phyloP scores from a whole-genome alignment of 2,888 invertebrate species.

The Perithous albicinctus region DNA sequence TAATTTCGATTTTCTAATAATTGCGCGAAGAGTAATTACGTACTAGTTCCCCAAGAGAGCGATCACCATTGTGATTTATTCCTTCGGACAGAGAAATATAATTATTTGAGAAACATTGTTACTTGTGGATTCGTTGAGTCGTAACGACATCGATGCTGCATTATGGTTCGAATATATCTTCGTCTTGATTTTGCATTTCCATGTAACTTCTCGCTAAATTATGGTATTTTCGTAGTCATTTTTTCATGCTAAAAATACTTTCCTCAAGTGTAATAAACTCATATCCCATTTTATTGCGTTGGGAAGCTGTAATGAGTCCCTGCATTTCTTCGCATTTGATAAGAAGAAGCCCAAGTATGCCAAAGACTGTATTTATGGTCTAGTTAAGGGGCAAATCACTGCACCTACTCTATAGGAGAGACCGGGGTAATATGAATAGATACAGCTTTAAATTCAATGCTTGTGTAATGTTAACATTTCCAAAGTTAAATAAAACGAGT shows the following conservation, averaged over 20 bases:
- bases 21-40: constrained; percentile 12
- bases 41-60: neutral
- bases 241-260: neutral
- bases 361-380: neutral
- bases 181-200: neutral
- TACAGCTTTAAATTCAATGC: neutral
- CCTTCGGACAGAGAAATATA: constrained; percentile 2
- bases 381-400: neutral
- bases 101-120: constrained; percentile 6
- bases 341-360: neutral
- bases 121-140: neutral
- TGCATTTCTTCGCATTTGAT: neutral
- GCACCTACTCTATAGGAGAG: neutral
- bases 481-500: too few species aligned
- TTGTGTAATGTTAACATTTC: too few species aligned
- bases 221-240: neutral
- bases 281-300: neutral
- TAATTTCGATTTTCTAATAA: constrained; percentile 9
- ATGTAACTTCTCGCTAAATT: neutral
- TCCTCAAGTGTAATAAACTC: neutral
- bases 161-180: neutral
- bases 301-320: neutral
- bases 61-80: constrained; percentile 15
- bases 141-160: neutral
- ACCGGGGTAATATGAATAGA: neutral